Evolutionary conservation across 2,888 invertebrate genomes (phyloP).

Genomic region (Drosophila infuscata): DNA sequence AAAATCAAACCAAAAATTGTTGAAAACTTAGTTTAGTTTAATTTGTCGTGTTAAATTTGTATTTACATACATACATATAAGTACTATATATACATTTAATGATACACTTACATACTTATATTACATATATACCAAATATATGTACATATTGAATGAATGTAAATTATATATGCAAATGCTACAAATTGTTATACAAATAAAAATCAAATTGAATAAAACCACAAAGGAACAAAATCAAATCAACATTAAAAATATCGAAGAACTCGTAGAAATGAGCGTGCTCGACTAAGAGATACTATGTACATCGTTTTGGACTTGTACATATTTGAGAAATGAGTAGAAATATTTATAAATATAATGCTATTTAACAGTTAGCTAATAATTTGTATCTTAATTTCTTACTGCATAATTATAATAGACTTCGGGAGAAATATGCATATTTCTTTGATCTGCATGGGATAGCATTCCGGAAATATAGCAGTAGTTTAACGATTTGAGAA

Average conservation of each 20-base stretch:
- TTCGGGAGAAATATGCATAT: not conserved
- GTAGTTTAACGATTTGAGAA: not conserved
- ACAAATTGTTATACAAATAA: constrained; percentile 74
- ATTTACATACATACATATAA: constrained; percentile 51
- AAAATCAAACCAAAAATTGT: constrained; percentile 26
- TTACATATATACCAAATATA: constrained; percentile 16
- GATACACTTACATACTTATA: constrained; percentile 35
- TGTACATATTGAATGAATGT: constrained; percentile 47
- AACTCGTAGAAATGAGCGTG: not conserved
- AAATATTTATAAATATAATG: not conserved
- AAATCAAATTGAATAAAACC: constrained; percentile 44
- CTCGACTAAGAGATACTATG: constrained; percentile 5
- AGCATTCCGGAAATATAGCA: no score
- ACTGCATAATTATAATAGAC: not conserved
- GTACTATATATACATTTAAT: constrained; percentile 42
- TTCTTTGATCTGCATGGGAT: not conserved
- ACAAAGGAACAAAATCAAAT: not conserved
- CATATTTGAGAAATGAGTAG: not conserved
- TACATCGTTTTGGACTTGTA: no score
- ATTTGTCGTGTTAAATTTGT: constrained; percentile 67
- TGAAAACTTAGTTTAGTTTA: constrained; percentile 30
- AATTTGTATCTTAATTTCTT: not conserved
- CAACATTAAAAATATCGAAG: constrained; percentile 12
- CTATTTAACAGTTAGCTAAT: not conserved
- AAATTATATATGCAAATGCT: constrained; percentile 63